A percentile compares a stretch with the other conserved stretches of the same genome.
These are phyloP conservation scores for Origma solitaria DNA, from an alignment of 2,113 vertebrate genomes.

Conservation along the genomic window DNA sequence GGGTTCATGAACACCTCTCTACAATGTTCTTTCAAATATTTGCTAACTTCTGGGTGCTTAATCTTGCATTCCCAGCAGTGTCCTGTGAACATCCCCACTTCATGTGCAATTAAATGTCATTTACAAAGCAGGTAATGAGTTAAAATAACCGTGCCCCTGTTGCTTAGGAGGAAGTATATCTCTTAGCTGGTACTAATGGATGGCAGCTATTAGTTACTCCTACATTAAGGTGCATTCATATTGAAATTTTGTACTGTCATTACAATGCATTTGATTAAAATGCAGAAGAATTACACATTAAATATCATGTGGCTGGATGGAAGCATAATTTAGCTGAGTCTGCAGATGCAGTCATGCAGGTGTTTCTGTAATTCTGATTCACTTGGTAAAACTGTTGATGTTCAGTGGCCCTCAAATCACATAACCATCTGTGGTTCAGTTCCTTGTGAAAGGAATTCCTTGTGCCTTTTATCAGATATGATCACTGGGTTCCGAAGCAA, in stretches of 20 bases:
- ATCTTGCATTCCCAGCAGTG: not conserved
- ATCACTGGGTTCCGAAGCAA: not conserved
- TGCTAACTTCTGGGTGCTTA: not conserved
- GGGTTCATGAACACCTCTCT: not conserved
- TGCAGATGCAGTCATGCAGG: conserved; percentile 63
- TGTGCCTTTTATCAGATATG: not conserved
- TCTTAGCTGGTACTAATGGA: conserved; percentile 28
- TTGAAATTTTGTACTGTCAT: conserved; percentile 31
- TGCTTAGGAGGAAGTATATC: not conserved
- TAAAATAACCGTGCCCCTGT: not conserved
- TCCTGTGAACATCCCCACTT: not conserved
- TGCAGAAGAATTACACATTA: conserved; percentile 41
- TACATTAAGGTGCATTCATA: conserved; percentile 59
- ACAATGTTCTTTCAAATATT: not conserved
- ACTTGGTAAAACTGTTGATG: conserved; percentile 9
- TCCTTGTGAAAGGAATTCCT: conserved; percentile 43
- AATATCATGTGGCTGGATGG: conserved; percentile 27
- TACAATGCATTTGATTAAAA: conserved; percentile 55
- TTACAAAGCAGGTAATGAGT: conserved; percentile 45
- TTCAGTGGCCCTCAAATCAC: conserved; percentile 53
- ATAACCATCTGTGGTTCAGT: conserved; percentile 28
- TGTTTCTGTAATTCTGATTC: conserved; percentile 46
- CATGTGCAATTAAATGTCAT: not conserved
- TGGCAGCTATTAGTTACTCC: conserved; percentile 38
- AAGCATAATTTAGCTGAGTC: conserved; percentile 47